Evolutionary conservation across 2,888 invertebrate species (phyloP), one percentile per base, ranked within the genome.

Genomic region (Entomobrya multifasciata): DNA sequence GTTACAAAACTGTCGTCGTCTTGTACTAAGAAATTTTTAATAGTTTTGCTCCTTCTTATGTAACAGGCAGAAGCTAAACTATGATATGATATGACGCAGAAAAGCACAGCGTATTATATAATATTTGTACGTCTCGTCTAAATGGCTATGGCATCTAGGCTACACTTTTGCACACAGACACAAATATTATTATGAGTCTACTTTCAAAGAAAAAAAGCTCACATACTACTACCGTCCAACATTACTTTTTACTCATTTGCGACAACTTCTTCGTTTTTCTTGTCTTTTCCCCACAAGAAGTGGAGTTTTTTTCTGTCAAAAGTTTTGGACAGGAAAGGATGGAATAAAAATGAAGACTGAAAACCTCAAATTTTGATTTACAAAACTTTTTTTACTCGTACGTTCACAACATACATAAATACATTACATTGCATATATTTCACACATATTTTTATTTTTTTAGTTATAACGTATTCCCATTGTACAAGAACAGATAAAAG

Each of bases 341-440:
- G 82, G 74, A 82, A 74, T 82, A 82, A 76, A 83, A 76, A 83
- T 83, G 83, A 83, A 83, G 83, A 83, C 65, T 76, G 83, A 83
- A 83, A 76, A 65, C 76, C 74, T 76, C 83, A 76, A 83, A 83
- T 83, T 83, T 74, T 83, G 83, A 82, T 82, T 82, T 82, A 74
- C 25, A 67, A 70, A 80, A 70, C 41, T 62, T 79, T 79, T 79
- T 77, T n/a, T 30, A 36, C 22, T 72, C 20, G 25, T 22, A 20
- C 22, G n/a, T 15, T 22, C n/a, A 60, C 36, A 8, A 36, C 36
- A 8, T 36, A 36, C 36, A 36, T 36, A 36, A 6, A 36, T 8
- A 36, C n/a, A n/a, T n/a, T 17, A 20, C 17, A 22, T n/a, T 15
- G 13, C 15, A 27, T 27, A 27, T 30, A 27, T 65, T 65, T 65